Base-by-base conservation (phyloP, 2,888 invertebrate genomes). In the Leptodirus hochenwartii region DNA sequence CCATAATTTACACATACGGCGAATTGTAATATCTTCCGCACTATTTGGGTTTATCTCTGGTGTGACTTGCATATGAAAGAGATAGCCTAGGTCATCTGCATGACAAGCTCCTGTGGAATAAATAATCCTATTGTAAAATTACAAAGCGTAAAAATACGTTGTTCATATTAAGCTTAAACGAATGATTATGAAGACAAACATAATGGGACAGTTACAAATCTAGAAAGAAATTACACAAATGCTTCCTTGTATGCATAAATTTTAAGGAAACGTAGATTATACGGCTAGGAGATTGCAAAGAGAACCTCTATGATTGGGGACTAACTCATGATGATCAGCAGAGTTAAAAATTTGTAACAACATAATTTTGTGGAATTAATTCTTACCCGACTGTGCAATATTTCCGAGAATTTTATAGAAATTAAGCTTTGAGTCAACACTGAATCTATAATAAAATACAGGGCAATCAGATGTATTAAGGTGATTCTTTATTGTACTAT, bases 61-160 rank as follows among this genome's bases (percentile, higher is more conserved):
- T 3, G 40, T 36, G 4, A 30, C n/a, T 6, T 26, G 15, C 25
- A 29, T 36, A 29, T 43, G 42, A 31, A 48, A 48, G n/a, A 48
- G 27, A 29, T 48, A 47, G 6, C 43, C 42, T 8, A 47, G 26
- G 9, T 48, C 48, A 35, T 48, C 48, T 16, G 35, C 41, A 36
- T 47, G 48, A 15, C 37, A 35, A 3, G 37, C 43, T 23, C 47
- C 47, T 46, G 29, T 27, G 39, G 35, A 24, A 24, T 11, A 17
- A 14, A 2, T 25, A 22, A 20, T 25, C n/a, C 12, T 11, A 11
- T 5, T 8, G 12, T 11, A 8, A 8, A 8, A 23, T 4, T 26
- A 20, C 8, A 8, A 20, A n/a, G 20, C 20, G n/a, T 20, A 6
- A 20, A 20, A 8, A 8, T 20, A 20, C n/a, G 20, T 8, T 8